Evolutionary conservation across 1,140 invertebrate species (phyloP), one percentile per base, ranked within the genome.

Genomic region (Charaxes varanes): DNA sequence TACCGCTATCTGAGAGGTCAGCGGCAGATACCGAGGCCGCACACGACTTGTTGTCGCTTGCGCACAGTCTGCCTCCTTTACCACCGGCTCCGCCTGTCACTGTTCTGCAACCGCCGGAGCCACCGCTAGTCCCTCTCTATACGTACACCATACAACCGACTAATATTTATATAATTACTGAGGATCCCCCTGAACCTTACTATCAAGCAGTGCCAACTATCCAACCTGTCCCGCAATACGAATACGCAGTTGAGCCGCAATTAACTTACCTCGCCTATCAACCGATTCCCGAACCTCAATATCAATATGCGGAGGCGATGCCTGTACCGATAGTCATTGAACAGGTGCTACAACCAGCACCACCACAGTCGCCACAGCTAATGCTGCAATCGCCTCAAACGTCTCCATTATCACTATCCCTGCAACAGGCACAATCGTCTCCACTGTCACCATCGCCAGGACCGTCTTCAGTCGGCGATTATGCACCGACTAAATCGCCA

Each of bases 1-100:
- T 34, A 15, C 53, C 54, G 26, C 6, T 64, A 16, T 27, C 51
- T 12, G 56, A 66, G 55, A 62, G 71, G 12, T 63, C 91, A 28
- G 87, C 90, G 1, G 93, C 92, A 53, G 93, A 95, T 65, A 94
- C 92, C 1, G 93, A 94, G 79, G 93, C 92, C 2, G 93, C 93
- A 1, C 93, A 94, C 58, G 93, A 94, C 63, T 84, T 95, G n/a
- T 77, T 95, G 7, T 94, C 94, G 41, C 81, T 95, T 6, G 93
- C 92, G 2, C 88, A 93, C 37, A 93, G 92, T 21, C 61, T 93
- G 14, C 89, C 36, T 17, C 41, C 11, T n/a, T 40, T 34, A 62
- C 80, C 38, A 57, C 78, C 30, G 49, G 21, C 60, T 21, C 44
- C 34, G 44, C 54, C 60, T 16, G 38, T 55, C 6, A 21, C 36